A percentile compares a stretch with the other conserved stretches of the same genome.
phyloP scores from a whole-genome alignment of 1,140 invertebrate species.

The Doryteuthis pealeii region DNA sequence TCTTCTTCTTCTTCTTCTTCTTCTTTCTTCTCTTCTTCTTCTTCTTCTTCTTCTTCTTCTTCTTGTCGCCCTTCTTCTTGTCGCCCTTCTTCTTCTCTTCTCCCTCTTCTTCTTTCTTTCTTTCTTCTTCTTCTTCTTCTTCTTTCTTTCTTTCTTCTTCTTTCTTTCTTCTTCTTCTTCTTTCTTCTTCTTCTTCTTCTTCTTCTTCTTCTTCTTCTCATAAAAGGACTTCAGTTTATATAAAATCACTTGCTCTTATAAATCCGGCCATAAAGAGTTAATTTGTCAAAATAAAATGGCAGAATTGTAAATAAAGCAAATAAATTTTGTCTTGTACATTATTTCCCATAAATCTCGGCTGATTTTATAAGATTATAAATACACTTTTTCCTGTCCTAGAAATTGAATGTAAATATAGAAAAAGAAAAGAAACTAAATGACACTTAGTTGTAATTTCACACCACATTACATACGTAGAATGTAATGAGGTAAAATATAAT shows the following conservation, averaged over 20 bases:
- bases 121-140: constrained; percentile 7
- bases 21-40: constrained; percentile 3
- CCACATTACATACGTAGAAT: too few species aligned
- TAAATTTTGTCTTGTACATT: too few species aligned
- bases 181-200: constrained; percentile 18
- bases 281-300: too few species aligned
- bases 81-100: constrained; percentile 8
- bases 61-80: constrained; percentile 10
- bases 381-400: too few species aligned
- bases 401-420: too few species aligned
- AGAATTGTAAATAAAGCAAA: too few species aligned
- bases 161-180: background rate
- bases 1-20: background rate
- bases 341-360: too few species aligned
- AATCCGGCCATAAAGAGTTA: too few species aligned
- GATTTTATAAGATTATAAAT: too few species aligned
- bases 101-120: constrained; percentile 6
- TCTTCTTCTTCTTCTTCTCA: constrained; percentile 20
- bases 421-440: too few species aligned
- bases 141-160: constrained; percentile 24
- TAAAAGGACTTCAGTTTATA: constrained; percentile 4
- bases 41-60: background rate
- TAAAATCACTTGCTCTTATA: background rate
- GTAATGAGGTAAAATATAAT: too few species aligned
- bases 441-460: too few species aligned